A percentile compares a stretch with the other conserved stretches of the same genome.
These are phyloP conservation scores for Iguana delicatissima DNA, from an alignment of 2,797 vertebrate genomes.

Conservation along the genomic window DNA sequence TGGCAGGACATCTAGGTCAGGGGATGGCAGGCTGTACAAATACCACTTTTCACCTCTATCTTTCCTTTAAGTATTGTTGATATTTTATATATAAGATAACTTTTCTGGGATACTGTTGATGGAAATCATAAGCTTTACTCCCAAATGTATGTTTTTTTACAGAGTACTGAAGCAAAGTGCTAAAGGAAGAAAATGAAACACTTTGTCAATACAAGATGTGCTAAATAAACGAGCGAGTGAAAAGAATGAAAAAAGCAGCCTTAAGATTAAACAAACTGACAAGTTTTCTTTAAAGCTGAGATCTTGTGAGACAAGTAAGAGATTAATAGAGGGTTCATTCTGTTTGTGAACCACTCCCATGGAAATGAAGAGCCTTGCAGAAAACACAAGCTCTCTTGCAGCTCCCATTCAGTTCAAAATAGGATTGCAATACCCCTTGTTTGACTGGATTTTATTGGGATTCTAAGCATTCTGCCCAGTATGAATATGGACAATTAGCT, in stretches of 20 bases:
- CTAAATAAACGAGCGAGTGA: constrained; percentile 55
- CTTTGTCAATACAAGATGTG: constrained; percentile 42
- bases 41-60: constrained; percentile 60
- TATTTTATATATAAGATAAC: constrained; percentile 55
- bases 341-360: background rate
- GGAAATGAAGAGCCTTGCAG: background rate
- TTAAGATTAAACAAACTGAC: constrained; percentile 29
- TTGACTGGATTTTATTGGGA: too few species aligned
- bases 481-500: too few species aligned
- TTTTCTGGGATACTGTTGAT: constrained; percentile 49
- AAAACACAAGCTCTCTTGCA: background rate
- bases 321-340: background rate
- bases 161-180: constrained; percentile 42
- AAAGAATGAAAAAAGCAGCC: constrained; percentile 8
- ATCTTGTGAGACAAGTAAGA: constrained; percentile 12
- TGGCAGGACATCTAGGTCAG: constrained; percentile 64
- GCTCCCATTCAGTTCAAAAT: background rate
- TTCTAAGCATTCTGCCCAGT: too few species aligned
- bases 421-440: too few species aligned
- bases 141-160: constrained; percentile 47
- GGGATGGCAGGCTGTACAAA: constrained; percentile 63
- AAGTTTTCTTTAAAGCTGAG: constrained; percentile 24
- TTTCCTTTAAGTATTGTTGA: constrained; percentile 63
- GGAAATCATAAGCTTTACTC: constrained; percentile 47
- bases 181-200: constrained; percentile 62